Conservation (phyloP, 2,797 vertebrate genomes). For the Phrynocephalus guinanensis region DNA sequence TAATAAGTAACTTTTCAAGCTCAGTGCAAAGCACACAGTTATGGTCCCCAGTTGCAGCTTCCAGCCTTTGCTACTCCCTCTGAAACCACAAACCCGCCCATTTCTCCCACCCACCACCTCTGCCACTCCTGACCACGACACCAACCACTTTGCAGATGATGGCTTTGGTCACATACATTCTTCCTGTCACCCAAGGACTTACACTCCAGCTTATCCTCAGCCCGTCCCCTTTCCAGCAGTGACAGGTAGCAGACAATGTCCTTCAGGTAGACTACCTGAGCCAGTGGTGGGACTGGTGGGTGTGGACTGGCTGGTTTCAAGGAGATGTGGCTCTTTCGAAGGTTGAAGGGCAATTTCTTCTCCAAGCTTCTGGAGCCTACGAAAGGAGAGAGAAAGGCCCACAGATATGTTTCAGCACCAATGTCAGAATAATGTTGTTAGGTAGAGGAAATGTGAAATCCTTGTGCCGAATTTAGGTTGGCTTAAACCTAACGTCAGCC, state of each 20-base stretch:
- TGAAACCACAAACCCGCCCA: background rate
- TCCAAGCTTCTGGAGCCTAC: slow-evolving; percentile 80
- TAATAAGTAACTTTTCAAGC: too few relatives aligned
- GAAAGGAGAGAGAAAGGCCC: slow-evolving; percentile 21
- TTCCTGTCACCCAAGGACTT: slow-evolving; percentile 73
- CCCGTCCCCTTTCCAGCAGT: slow-evolving; percentile 90
- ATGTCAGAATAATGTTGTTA: background rate
- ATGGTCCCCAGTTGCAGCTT: background rate
- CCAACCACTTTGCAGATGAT: fast-evolving
- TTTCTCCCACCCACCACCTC: background rate
- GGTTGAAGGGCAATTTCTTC: slow-evolving; percentile 77
- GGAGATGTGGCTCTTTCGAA: slow-evolving; percentile 79
- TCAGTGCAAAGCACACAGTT: too few relatives aligned
- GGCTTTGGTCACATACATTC: background rate
- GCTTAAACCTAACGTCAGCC: too few relatives aligned
- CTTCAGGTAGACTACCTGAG: slow-evolving; percentile 90
- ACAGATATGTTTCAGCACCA: background rate
- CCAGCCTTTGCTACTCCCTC: fast-evolving
- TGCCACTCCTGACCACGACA: background rate
- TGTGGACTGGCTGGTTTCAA: slow-evolving; percentile 66
- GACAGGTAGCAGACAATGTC: slow-evolving; percentile 95
- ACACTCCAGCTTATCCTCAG: slow-evolving; percentile 97
- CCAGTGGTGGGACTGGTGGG: slow-evolving; percentile 43
- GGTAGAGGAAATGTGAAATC: background rate
- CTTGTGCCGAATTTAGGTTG: too few relatives aligned